Percentiles rank a stretch among this genome's conserved stretches.
phyloP scores from a whole-genome alignment of 2,797 vertebrate genomes.

The Oreortyx pictus region DNA sequence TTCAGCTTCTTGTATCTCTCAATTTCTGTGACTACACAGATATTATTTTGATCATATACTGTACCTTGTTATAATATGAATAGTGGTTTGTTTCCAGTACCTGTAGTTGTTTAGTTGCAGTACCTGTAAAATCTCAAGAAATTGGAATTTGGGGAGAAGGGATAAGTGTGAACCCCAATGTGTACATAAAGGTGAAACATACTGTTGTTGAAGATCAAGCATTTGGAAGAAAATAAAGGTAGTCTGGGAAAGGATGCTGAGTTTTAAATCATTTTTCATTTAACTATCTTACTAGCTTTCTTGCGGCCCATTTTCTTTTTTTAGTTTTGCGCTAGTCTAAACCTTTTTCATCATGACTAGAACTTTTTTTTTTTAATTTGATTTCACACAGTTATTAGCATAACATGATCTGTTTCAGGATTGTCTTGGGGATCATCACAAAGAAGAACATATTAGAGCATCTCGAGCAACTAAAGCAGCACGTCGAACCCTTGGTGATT shows the following conservation, averaged over 20 bases:
- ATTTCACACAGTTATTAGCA: constrained; percentile 91
- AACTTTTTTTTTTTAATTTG: constrained; percentile 70
- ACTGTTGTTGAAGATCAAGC: constrained; percentile 13
- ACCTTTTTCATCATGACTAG: constrained; percentile 74
- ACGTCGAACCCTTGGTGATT: constrained; percentile 97
- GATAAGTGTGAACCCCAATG: neutral
- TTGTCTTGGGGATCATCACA: constrained; percentile 99
- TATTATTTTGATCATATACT: neutral
- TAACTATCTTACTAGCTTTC: constrained; percentile 68
- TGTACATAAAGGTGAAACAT: neutral
- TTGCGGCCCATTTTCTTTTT: constrained; percentile 30
- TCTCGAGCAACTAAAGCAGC: constrained; percentile 99
- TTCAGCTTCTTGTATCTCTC: neutral
- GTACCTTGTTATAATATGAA: neutral
- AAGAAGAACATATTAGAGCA: constrained; percentile 99
- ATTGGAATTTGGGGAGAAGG: neutral
- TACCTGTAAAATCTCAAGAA: neutral
- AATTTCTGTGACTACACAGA: neutral
- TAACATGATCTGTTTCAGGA: constrained; percentile 99
- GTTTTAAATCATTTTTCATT: constrained; percentile 56
- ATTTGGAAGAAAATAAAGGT: neutral
- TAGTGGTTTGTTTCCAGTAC: neutral
- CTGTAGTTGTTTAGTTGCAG: neutral
- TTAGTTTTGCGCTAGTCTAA: constrained; percentile 57
- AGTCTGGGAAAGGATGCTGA: constrained; percentile 31